Base-by-base conservation (phyloP, 2,113 vertebrate species). In the Crotalus tigris region DNA sequence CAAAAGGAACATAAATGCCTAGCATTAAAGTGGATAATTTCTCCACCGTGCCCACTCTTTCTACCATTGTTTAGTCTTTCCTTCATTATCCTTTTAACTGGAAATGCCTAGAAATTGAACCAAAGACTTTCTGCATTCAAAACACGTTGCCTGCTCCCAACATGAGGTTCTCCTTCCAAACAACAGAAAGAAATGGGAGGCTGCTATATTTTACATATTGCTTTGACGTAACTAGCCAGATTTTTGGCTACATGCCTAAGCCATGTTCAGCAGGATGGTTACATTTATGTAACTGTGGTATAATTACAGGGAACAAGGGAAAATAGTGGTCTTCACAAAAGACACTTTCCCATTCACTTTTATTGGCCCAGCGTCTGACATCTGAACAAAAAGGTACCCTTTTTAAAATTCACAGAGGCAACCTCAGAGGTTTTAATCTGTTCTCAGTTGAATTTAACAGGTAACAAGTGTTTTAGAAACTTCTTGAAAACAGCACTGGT, bases 401-500 rank as follows among this genome's bases (percentile, higher is more conserved):
- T 12, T 44, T 93, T n/a, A 2, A 94, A 89, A 54, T 29, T 5
- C 85, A 86, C 29, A 94, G 93, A 92, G 33, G 29, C 0, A 55
- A 39, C 2, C 75, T 95, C 94, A 15, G 86, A 93, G 85, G 23
- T 85, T 85, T 93, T 12, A 44, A 95, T 95, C 57, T 90, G 0
- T 87, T 92, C 57, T 93, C 10, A 90, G 57, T 94, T 69, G 85
- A 95, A 49, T 2, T 93, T 90, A 92, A 46, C 0, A 93, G 59
- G 3, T 94, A 81, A 85, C 91, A 69, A 94, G 2, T 26, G 44
- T 85, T 61, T 88, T 61, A 96, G 57, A 44, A 17, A 0, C 46
- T 94, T 94, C 88, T 92, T 89, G 95, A 94, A 95, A 96, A 88
- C 91, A 94, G 90, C 23, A 10, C 59, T 95, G 33, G 93, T 97